Conservation (phyloP, 2,113 vertebrate genomes). For the Ciconia stormi region DNA sequence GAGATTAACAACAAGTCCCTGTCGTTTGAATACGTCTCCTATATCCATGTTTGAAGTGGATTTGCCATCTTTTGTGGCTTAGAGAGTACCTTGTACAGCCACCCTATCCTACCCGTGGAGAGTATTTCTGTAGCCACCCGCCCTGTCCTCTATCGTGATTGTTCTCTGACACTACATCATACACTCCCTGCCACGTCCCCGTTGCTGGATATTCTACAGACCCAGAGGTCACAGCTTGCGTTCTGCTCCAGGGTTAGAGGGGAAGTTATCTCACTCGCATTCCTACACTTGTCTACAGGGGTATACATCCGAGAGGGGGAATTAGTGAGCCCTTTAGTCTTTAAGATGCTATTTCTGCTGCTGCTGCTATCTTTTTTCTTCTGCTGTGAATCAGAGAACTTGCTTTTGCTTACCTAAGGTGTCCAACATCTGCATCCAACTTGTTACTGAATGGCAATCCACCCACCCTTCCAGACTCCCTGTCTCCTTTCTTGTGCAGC, state of each 20-base stretch:
- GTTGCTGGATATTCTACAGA: not conserved
- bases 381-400: not conserved
- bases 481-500: not conserved
- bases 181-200: not conserved
- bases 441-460: not conserved
- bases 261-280: not conserved
- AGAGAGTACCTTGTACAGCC: not conserved
- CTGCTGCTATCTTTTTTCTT: not conserved
- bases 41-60: not conserved
- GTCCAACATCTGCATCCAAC: not conserved
- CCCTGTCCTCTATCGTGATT: not conserved
- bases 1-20: not conserved
- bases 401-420: not conserved
- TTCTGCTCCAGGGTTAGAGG: not conserved
- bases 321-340: not conserved
- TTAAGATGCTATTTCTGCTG: not conserved
- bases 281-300: not conserved
- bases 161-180: not conserved
- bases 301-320: not conserved
- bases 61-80: not conserved
- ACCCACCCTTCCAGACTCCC: not conserved
- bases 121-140: not conserved
- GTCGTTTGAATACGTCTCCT: not conserved
- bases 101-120: not conserved
- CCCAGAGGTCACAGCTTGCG: not conserved